Conservation (phyloP, 2,797 vertebrate genomes). For the Podargus strigoides region DNA sequence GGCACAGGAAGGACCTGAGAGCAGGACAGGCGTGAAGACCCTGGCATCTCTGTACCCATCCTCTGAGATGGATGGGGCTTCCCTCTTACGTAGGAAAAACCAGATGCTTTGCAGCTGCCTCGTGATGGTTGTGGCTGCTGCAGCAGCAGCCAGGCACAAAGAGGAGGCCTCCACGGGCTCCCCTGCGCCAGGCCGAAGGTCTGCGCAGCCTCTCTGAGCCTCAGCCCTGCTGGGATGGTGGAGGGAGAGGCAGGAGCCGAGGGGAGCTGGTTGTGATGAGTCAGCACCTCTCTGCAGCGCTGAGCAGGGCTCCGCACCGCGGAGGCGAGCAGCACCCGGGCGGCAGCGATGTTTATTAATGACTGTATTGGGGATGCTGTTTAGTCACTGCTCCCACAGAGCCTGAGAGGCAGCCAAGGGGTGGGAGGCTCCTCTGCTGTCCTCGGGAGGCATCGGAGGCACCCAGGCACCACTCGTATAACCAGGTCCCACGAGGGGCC, state of each 20-base stretch:
- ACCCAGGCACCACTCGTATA: neutral
- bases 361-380: conserved; percentile 52
- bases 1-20: neutral
- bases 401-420: neutral
- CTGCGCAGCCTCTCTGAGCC: neutral
- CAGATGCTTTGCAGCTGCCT: neutral
- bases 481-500: neutral
- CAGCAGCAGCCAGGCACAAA: neutral
- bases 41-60: neutral
- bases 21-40: neutral
- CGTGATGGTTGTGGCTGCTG: rapidly evolving
- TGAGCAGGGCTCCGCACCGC: conserved; percentile 10
- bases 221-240: neutral
- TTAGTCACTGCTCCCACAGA: conserved; percentile 62
- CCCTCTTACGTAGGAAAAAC: rapidly evolving
- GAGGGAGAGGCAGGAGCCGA: neutral
- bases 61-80: neutral
- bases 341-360: conserved; percentile 44
- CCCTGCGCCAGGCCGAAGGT: rapidly evolving
- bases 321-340: conserved; percentile 50
- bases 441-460: neutral
- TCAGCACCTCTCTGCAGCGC: conserved; percentile 41
- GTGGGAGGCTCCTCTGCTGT: neutral
- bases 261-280: neutral
- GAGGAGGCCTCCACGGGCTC: rapidly evolving